phyloP scores from a whole-genome alignment of 2,888 invertebrate genomes.

The Eilema depressum region DNA sequence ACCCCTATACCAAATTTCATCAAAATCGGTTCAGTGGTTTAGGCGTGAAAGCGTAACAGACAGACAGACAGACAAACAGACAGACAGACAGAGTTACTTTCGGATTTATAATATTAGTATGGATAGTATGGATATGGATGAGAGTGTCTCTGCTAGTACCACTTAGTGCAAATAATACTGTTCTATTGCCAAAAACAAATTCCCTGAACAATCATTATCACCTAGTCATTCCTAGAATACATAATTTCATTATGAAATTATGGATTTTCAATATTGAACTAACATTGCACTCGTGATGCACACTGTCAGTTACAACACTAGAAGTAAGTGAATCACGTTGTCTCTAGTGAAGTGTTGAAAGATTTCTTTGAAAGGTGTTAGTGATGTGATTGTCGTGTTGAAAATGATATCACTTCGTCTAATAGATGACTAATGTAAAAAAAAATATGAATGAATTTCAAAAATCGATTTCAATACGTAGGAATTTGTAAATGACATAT shows the following conservation, averaged over 20 bases:
- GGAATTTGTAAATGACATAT: too few species aligned
- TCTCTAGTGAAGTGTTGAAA: slow-evolving; percentile 26
- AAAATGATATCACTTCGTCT: not conserved
- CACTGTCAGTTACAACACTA: slow-evolving; percentile 29
- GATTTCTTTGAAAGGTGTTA: slow-evolving; percentile 10
- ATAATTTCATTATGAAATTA: slow-evolving; percentile 30
- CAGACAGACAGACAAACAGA: too few species aligned
- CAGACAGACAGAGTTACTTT: too few species aligned
- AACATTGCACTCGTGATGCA: slow-evolving; percentile 26
- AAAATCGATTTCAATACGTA: not conserved
- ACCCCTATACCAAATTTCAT: too few species aligned
- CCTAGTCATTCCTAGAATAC: slow-evolving; percentile 26
- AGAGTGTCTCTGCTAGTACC: too few species aligned
- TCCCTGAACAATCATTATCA: not conserved
- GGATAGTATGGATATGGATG: too few species aligned
- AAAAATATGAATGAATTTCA: not conserved
- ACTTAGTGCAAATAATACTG: too few species aligned
- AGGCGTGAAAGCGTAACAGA: too few species aligned
- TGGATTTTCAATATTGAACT: slow-evolving; percentile 25
- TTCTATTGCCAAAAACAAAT: too few species aligned
- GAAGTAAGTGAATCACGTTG: slow-evolving; percentile 35
- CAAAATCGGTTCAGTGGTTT: too few species aligned
- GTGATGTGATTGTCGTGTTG: not conserved
- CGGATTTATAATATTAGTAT: too few species aligned
- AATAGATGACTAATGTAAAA: not conserved